Percentiles rank a stretch among this genome's conserved stretches.
phyloP scores from a whole-genome alignment of 1,140 invertebrate species.

The Thereuonema tuberculata region DNA sequence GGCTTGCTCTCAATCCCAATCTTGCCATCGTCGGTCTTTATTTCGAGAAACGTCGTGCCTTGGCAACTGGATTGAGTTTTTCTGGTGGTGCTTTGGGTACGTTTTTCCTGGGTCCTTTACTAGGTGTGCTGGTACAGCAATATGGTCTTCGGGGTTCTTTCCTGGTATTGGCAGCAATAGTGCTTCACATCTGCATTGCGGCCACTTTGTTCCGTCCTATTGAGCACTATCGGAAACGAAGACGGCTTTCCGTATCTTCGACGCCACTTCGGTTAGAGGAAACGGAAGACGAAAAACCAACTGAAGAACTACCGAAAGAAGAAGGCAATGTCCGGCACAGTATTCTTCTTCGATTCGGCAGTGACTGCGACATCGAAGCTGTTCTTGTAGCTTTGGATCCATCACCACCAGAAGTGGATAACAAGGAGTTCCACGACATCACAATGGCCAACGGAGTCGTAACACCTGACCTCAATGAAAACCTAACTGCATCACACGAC shows the following conservation, averaged over 20 bases:
- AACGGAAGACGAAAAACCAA: not conserved
- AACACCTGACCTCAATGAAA: too few species aligned
- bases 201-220: slow-evolving; percentile 53
- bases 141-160: slow-evolving; percentile 14
- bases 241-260: not conserved
- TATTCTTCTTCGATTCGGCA: not conserved
- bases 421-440: not conserved
- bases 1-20: slow-evolving; percentile 62
- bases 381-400: not conserved
- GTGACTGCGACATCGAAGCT: not conserved
- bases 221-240: not conserved
- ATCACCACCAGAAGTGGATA: not conserved
- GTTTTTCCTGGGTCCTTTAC: slow-evolving; percentile 60
- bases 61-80: slow-evolving; percentile 77
- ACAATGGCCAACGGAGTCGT: not conserved
- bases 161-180: slow-evolving; percentile 39
- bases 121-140: slow-evolving; percentile 32
- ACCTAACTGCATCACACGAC: not conserved
- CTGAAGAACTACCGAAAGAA: not conserved
- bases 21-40: slow-evolving; percentile 81
- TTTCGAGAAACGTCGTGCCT: slow-evolving; percentile 58
- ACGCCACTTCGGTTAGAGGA: not conserved
- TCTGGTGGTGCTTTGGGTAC: slow-evolving; percentile 76
- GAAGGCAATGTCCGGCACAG: not conserved
- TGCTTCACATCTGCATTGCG: slow-evolving; percentile 65